Conservation (phyloP, 1,140 invertebrate genomes). For the Drosophila sucinea region DNA sequence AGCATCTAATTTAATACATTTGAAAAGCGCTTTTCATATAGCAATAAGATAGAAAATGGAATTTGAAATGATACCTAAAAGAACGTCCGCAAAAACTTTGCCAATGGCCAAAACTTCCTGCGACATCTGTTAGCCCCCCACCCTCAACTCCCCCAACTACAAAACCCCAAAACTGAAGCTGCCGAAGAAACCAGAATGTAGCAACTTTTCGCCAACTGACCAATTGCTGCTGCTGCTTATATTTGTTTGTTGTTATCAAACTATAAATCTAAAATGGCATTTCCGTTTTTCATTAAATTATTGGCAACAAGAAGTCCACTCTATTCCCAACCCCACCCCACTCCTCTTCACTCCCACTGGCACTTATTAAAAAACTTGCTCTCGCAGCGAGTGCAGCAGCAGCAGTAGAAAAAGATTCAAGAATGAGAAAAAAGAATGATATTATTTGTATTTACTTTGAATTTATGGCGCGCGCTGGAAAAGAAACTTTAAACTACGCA, state of each 20-base stretch:
- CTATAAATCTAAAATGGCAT: conserved; percentile 72
- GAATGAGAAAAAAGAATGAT: conserved; percentile 43
- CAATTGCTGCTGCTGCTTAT: conserved; percentile 40
- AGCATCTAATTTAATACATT: too few species aligned
- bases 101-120: not conserved
- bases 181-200: conserved; percentile 1
- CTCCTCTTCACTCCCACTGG: conserved; percentile 15
- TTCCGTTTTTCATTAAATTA: conserved; percentile 78
- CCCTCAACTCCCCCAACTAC: not conserved
- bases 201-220: conserved; percentile 46
- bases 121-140: not conserved
- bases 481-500: conserved; percentile 15
- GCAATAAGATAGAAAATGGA: not conserved
- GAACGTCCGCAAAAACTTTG: not conserved
- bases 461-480: conserved; percentile 46
- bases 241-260: conserved; percentile 55
- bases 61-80: not conserved
- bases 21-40: not conserved
- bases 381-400: conserved; percentile 1
- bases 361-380: conserved; percentile 73
- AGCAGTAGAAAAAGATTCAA: not conserved
- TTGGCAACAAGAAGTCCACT: conserved; percentile 52
- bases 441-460: conserved; percentile 67
- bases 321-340: conserved; percentile 10
- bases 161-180: not conserved